Evolutionary conservation across 2,113 vertebrate species (phyloP).

Genomic region (Nothoprocta pentlandii): DNA sequence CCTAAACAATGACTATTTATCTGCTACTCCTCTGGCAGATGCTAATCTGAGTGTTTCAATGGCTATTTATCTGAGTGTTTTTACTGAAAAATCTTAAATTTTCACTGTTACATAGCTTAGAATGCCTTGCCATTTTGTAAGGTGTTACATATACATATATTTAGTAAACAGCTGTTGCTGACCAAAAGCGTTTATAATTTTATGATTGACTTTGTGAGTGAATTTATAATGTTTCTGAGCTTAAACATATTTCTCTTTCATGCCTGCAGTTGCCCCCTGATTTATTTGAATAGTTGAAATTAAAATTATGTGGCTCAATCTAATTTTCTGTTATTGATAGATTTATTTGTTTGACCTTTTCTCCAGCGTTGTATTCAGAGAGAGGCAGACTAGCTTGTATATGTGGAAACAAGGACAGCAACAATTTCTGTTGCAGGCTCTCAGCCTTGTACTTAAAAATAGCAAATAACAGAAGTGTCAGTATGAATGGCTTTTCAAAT

Average conservation of each 20-base stretch:
- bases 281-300: conserved; percentile 19
- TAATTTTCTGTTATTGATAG: conserved; percentile 48
- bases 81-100: not conserved
- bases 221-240: not conserved
- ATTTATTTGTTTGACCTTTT: conserved; percentile 62
- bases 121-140: not conserved
- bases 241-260: conserved; percentile 11
- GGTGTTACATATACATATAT: not conserved
- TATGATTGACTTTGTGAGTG: not conserved
- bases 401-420: conserved; percentile 23
- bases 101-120: not conserved
- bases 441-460: conserved; percentile 45
- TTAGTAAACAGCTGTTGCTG: conserved; percentile 21
- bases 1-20: not conserved
- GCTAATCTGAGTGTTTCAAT: not conserved
- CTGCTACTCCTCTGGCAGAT: not conserved
- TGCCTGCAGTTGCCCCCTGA: not conserved
- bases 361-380: not conserved
- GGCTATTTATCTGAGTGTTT: not conserved
- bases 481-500: conserved; percentile 43
- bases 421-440: conserved; percentile 24
- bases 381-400: conserved; percentile 1
- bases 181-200: not conserved
- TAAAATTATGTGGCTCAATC: not conserved
- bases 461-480: conserved; percentile 34